phyloP scores from a whole-genome alignment of 2,113 vertebrate genomes.

The Neolamprologus hecqui region DNA sequence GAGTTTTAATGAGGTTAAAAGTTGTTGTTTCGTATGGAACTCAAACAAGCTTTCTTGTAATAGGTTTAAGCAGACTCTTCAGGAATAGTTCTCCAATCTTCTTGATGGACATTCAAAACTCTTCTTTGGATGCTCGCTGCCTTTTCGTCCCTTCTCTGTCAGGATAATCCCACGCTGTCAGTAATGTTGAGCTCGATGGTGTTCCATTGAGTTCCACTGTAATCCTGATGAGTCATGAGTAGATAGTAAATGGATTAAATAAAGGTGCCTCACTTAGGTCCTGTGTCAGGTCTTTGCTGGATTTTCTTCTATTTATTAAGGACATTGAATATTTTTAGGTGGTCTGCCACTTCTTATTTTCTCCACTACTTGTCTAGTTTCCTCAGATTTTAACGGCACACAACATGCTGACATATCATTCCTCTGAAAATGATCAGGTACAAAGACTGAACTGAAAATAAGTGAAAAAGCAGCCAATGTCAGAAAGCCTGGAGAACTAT shows the following conservation, averaged over 20 bases:
- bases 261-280: background rate
- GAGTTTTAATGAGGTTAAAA: background rate
- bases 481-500: background rate
- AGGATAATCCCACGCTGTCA: background rate
- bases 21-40: background rate
- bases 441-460: background rate
- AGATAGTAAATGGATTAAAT: background rate
- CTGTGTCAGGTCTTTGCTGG: background rate
- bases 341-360: background rate
- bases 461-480: background rate
- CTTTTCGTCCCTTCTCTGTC: background rate
- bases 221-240: background rate
- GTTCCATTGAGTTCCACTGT: background rate
- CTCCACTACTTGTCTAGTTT: background rate
- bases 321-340: background rate
- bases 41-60: background rate
- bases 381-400: background rate
- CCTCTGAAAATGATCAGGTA: background rate
- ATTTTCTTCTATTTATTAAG: background rate
- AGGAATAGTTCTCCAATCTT: background rate
- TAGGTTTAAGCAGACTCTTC: background rate
- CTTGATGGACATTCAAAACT: background rate
- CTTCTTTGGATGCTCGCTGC: fast-evolving
- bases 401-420: background rate
- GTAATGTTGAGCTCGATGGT: background rate